Percentiles rank a stretch among this genome's conserved stretches.
Conservation (phyloP, 1,140 invertebrate species). For the Pogonomyrmex barbatus region DNA sequence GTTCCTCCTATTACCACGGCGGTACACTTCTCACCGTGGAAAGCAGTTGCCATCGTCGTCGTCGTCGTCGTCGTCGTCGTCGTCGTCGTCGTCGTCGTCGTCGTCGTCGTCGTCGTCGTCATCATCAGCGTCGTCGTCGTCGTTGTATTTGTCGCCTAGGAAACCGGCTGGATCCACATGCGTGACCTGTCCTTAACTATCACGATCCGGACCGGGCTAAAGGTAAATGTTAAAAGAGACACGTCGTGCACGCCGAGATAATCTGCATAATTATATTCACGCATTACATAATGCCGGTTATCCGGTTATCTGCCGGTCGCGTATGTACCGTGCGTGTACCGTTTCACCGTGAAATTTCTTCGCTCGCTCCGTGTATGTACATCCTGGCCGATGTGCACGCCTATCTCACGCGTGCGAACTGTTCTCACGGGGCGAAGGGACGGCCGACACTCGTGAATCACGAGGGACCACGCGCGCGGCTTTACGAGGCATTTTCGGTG, state of each 20-base stretch:
- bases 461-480: slow-evolving; percentile 3
- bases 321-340: slow-evolving; percentile 58
- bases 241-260: slow-evolving; percentile 40
- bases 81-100: background rate
- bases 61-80: background rate
- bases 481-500: slow-evolving; percentile 50
- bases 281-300: slow-evolving; percentile 78
- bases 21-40: slow-evolving; percentile 37
- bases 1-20: slow-evolving; percentile 25
- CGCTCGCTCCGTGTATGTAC: slow-evolving; percentile 14
- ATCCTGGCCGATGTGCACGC: slow-evolving; percentile 26
- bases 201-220: slow-evolving; percentile 73
- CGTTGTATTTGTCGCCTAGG: slow-evolving; percentile 38
- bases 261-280: slow-evolving; percentile 82
- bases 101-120: background rate
- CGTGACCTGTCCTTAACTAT: slow-evolving; percentile 68
- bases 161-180: slow-evolving; percentile 62
- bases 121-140: background rate
- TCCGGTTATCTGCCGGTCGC: slow-evolving; percentile 75
- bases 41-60: background rate
- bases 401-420: slow-evolving; percentile 53
- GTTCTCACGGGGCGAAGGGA: slow-evolving; percentile 51
- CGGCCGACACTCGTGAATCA: slow-evolving; percentile 42
- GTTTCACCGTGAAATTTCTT: slow-evolving; percentile 67
- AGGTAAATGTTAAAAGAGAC: slow-evolving; percentile 80